These are phyloP conservation scores for Trachymyrmex cornetzi DNA, from an alignment of 1,140 invertebrate species.

Conservation along the genomic window DNA sequence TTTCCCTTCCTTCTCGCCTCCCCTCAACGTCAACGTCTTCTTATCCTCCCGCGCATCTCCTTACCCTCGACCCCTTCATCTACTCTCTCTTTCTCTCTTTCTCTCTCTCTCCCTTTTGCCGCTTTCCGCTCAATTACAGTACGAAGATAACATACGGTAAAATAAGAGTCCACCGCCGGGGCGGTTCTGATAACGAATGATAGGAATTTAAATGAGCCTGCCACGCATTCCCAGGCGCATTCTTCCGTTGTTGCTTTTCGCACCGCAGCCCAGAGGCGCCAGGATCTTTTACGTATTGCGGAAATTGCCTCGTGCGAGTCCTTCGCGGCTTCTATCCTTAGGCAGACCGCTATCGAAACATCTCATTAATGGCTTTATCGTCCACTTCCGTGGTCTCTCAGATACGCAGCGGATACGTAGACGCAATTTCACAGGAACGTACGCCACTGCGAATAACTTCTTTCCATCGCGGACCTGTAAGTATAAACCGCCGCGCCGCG, in stretches of 20 bases:
- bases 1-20: slow-evolving; percentile 22
- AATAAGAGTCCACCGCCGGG: slow-evolving; percentile 1
- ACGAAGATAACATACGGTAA: slow-evolving; percentile 33
- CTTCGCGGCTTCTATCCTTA: slow-evolving; percentile 35
- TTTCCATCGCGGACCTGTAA: neutral
- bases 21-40: neutral
- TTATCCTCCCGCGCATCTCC: slow-evolving; percentile 35
- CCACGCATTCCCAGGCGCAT: slow-evolving; percentile 22
- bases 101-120: neutral
- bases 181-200: slow-evolving; percentile 57
- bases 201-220: slow-evolving; percentile 62
- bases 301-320: slow-evolving; percentile 47
- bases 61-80: neutral
- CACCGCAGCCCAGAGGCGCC: slow-evolving; percentile 1
- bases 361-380: slow-evolving; percentile 66
- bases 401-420: neutral
- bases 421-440: neutral
- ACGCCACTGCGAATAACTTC: slow-evolving; percentile 18
- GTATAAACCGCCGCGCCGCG: neutral
- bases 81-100: neutral
- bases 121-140: slow-evolving; percentile 45
- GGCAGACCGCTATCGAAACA: slow-evolving; percentile 61
- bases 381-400: slow-evolving; percentile 34
- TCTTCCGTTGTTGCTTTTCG: slow-evolving; percentile 11
- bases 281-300: slow-evolving; percentile 10